Evolutionary conservation across 2,113 vertebrate genomes (phyloP), one percentile per base, ranked within the genome.

Genomic region (Pampusana beccarii): DNA sequence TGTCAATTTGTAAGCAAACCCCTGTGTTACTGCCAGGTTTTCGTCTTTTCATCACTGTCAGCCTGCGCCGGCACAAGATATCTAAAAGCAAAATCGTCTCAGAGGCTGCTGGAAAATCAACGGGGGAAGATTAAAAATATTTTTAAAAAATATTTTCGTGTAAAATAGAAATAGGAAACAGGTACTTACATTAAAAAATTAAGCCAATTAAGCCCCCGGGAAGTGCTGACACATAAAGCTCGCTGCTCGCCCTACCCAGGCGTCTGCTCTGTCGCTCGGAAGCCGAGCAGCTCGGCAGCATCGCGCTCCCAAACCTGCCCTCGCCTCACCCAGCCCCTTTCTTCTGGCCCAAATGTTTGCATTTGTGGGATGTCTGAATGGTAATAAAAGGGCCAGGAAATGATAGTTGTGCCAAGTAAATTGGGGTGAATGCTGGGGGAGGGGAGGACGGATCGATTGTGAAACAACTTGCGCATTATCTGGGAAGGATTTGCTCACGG

Each of bases 1-100:
- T 91, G 86, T 88, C 95, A 88, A 73, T 96, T 94, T 95, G 92
- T 81, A 97, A 97, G 97, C 88, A 92, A 95, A 96, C 92, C 90
- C 90, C 71, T 28, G 34, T 25, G 73, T 96, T 92, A 79, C 36
- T 95, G 77, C 23, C 42, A 23, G 65, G 78, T 90, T 91, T 94
- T 87, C 95, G 67, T 92, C 38, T 89, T 87, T 95, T 79, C 94
- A 70, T 90, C 36, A 8, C 94, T 87, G 26, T 95, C 90, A 90
- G 65, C 80, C 82, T 65, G 74, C 56, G 91, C 78, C 54, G 26
- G 79, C 82, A 83, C 71, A 46, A 24, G 44, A 17, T 42, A 73
- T 10, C 90, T 71, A 62, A 82, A 89, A 86, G 46, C 78, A 83
- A 84, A 97, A 93, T 46, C n/a, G 1, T 69, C 58, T 92, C 10